phyloP scores from a whole-genome alignment of 35 echinoderm and acorn worm species.

The Holothuria glaberrima region DNA sequence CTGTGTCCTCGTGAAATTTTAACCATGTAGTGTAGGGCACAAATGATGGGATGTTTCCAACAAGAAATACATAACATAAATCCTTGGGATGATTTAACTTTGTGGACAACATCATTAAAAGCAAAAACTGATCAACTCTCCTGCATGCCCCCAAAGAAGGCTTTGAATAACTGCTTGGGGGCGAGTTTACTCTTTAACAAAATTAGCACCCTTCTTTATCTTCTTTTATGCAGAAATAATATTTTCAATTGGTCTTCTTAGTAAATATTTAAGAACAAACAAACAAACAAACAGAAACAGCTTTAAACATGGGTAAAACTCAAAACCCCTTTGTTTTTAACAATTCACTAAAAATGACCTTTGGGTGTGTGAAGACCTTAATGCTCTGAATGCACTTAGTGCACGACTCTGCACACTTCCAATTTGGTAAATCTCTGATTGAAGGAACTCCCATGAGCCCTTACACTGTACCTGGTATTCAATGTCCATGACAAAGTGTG shows the following conservation, averaged over 20 bases:
- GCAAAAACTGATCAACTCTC: not conserved
- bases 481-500: conserved; percentile 40
- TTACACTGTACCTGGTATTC: conserved; percentile 44
- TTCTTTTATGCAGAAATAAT: too few relatives aligned
- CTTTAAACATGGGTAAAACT: too few relatives aligned
- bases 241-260: too few relatives aligned
- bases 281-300: too few relatives aligned
- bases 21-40: not conserved
- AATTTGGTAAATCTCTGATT: conserved; percentile 29
- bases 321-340: too few relatives aligned
- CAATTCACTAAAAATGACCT: too few relatives aligned
- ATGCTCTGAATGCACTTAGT: too few relatives aligned
- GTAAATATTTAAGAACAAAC: too few relatives aligned
- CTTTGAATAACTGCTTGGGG: not conserved
- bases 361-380: too few relatives aligned
- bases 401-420: not conserved
- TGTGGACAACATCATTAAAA: not conserved
- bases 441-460: conserved; percentile 54
- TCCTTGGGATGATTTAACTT: not conserved
- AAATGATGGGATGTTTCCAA: not conserved
- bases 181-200: not conserved
- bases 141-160: not conserved
- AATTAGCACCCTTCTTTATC: not conserved
- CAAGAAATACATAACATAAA: not conserved
- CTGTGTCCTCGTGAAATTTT: not conserved